Percentiles rank a stretch among this genome's conserved stretches.
phyloP scores from a whole-genome alignment of 1,140 invertebrate species.

The Macrostomum lignano region DNA sequence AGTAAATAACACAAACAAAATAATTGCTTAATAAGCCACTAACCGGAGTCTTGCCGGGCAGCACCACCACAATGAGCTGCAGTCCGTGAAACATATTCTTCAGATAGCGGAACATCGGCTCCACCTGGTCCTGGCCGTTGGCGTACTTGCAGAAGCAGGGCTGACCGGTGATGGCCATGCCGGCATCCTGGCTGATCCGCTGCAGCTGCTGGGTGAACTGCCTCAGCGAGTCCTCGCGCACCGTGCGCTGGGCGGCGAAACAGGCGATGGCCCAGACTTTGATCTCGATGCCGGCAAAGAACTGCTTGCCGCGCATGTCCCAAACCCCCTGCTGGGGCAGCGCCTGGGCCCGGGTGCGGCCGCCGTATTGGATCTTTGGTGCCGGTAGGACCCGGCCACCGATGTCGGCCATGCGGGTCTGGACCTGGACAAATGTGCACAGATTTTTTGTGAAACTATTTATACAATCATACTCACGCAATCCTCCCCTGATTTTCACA shows the following conservation, averaged over 20 bases:
- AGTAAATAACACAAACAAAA: constrained; percentile 3
- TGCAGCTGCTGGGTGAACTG: constrained; percentile 9
- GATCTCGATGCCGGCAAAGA: constrained; percentile 95
- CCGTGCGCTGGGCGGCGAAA: constrained; percentile 86
- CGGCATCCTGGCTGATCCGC: constrained; percentile 1
- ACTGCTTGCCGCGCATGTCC: constrained; percentile 99
- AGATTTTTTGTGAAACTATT: too few species aligned
- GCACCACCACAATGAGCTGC: constrained; percentile 81
- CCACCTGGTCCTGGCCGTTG: constrained; percentile 78
- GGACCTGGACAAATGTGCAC: too few species aligned
- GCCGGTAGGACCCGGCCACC: constrained; percentile 75
- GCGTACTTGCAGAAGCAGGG: constrained; percentile 31
- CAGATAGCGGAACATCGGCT: constrained; percentile 86
- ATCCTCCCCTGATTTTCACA: too few species aligned
- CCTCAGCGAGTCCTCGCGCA: constrained; percentile 70
- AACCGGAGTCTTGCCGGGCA: constrained; percentile 83
- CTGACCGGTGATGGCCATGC: constrained; percentile 1
- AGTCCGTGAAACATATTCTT: constrained; percentile 48
- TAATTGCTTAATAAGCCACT: constrained; percentile 42
- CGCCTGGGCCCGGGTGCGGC: constrained; percentile 49
- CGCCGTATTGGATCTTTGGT: constrained; percentile 95
- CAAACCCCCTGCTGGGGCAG: constrained; percentile 41
- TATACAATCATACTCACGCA: too few species aligned
- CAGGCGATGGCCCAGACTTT: constrained; percentile 97
- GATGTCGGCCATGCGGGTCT: constrained; percentile 39